Conservation (phyloP, 2,888 invertebrate species). For the Leptinotarsa tumamoca region DNA sequence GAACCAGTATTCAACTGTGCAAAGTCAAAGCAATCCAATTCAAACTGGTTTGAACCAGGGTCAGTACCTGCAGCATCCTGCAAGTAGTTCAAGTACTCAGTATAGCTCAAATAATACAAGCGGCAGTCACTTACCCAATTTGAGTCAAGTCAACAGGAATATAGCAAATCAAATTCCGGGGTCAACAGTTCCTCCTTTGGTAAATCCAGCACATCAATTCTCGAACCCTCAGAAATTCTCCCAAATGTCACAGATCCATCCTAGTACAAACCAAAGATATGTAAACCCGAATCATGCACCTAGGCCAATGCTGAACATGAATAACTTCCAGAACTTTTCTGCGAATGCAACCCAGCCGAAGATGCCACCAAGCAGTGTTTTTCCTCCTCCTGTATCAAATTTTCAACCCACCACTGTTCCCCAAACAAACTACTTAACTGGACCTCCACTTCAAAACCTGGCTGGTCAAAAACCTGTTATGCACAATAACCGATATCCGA, state of each 20-base stretch:
- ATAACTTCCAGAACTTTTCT: conserved; percentile 7
- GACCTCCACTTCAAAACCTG: conserved; percentile 18
- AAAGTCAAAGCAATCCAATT: conserved; percentile 5
- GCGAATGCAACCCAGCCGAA: conserved; percentile 4
- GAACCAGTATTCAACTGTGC: not conserved
- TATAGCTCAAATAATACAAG: not conserved
- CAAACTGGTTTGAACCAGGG: not conserved
- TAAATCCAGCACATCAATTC: not conserved
- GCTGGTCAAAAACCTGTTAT: conserved; percentile 30
- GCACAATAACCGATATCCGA: conserved; percentile 43
- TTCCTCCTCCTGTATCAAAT: not conserved
- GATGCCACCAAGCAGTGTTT: not conserved
- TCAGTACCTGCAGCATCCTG: conserved; percentile 5
- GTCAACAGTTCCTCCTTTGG: not conserved
- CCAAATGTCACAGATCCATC: conserved; percentile 22
- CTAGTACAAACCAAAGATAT: conserved; percentile 32
- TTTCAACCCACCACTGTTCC: not conserved
- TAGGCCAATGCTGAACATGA: conserved; percentile 15
- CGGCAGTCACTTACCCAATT: not conserved
- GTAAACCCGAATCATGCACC: not conserved
- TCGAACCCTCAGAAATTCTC: conserved; percentile 21
- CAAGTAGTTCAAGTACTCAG: not conserved
- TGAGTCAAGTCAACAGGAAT: conserved; percentile 3
- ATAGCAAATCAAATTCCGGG: conserved; percentile 9
- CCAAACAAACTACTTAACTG: conserved; percentile 5